Base-by-base conservation (phyloP, 2,888 invertebrate species). In the Patella depressa region DNA sequence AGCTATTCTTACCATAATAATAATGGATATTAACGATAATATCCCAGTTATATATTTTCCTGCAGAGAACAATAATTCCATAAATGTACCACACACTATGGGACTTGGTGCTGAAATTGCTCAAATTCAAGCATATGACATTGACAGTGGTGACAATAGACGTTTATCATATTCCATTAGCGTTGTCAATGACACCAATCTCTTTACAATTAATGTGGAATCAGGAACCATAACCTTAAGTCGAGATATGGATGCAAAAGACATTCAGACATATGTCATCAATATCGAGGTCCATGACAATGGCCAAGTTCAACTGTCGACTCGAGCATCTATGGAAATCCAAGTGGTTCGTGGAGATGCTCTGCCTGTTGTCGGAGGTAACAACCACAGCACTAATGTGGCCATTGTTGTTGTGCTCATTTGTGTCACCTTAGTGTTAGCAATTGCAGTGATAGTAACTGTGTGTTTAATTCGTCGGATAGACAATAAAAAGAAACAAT, bases 331-430 rank as follows among this genome's bases (percentile, higher is more conserved):
- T 54, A 75, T 83, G 11, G 53, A 73, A 2, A 77, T 83, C 14
- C 79, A 83, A 11, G 75, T 83, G 45, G 76, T 75, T 19, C 76
- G 75, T 11, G 45, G 65, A 5, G 75, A 76, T 45, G 75, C 75
- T 11, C 9, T 45, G 45, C 45, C 45, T 1, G 45, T 45, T 1
- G 45, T 45, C 45, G 45, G 45, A 45, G 45, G 45, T 45, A 45
- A 9, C 45, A 45, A 45, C 45, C 24, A 78, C 24, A 71, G 72
- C 2, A 75, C 72, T 65, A 75, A 78, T 53, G 77, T 79, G 72
- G 79, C 80, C 53, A 81, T 83, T 69, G 82, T 83, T 54, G 80
- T 83, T 14, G 74, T 79, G 45, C 73, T 83, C 76, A 81, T 83
- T 3, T 83, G 82, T 55, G 76, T 80, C 72, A 83, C 82, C 0